Conservation (phyloP, 2,888 invertebrate genomes). For the Pristionchus maxplancki region DNA sequence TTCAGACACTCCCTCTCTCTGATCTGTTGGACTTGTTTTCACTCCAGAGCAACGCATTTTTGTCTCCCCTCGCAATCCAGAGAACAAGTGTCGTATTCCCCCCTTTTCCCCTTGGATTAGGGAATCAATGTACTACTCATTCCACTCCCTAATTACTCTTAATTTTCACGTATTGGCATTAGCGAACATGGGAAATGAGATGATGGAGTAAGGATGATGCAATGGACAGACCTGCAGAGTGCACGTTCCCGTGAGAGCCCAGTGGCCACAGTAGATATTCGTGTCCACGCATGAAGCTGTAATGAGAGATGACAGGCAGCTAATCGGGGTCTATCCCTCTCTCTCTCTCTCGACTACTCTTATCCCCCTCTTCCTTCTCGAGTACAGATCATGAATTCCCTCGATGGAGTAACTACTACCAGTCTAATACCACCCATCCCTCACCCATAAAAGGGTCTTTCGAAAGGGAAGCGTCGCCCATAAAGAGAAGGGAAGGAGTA, state of each 20-base stretch:
- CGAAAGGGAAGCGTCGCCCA: not conserved
- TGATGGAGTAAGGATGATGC: conserved; percentile 19
- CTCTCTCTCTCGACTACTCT: not conserved
- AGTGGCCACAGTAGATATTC: conserved; percentile 46
- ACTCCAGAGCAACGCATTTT: not conserved
- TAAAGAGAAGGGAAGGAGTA: conserved; percentile 11
- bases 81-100: not conserved
- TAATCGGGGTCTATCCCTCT: not conserved
- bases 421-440: conserved; percentile 20
- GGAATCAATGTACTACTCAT: not conserved
- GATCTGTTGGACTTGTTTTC: conserved; percentile 12
- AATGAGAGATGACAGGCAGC: not conserved
- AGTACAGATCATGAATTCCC: not conserved
- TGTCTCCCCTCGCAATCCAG: not conserved
- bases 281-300: conserved; percentile 15
- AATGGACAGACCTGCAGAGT: conserved; percentile 36
- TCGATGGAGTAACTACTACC: not conserved
- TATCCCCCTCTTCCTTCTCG: not conserved
- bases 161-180: too few species aligned
- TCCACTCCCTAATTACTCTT: not conserved
- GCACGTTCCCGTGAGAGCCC: conserved; percentile 38
- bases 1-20: not conserved
- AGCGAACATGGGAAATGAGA: too few species aligned
- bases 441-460: conserved; percentile 17
- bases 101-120: not conserved